Evolutionary conservation across 2,797 vertebrate genomes (phyloP).

Genomic region (Xenentodon cancila): DNA sequence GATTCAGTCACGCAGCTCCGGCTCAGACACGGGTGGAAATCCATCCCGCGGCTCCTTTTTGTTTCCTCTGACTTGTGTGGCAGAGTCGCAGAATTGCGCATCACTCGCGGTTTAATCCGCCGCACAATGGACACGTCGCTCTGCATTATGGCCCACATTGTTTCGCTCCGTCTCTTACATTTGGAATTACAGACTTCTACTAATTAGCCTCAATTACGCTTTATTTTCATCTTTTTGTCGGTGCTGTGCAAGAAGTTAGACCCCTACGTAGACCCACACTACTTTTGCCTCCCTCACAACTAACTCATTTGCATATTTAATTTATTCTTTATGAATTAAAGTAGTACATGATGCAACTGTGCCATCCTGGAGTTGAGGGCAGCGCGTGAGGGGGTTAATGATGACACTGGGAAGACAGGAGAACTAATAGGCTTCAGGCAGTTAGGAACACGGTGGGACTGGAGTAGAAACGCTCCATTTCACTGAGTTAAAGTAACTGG

Average conservation of each 20-base stretch:
- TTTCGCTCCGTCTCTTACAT: conserved; percentile 59
- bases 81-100: conserved; percentile 66
- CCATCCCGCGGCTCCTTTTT: conserved; percentile 73
- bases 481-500: conserved; percentile 61
- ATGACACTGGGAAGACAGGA: conserved; percentile 61
- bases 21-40: conserved; percentile 77
- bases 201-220: conserved; percentile 69
- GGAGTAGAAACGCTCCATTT: conserved; percentile 58
- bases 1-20: conserved; percentile 77
- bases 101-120: conserved; percentile 69
- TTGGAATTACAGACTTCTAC: conserved; percentile 64
- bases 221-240: conserved; percentile 65
- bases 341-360: conserved; percentile 68
- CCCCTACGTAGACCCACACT: conserved; percentile 14
- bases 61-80: conserved; percentile 74
- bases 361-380: conserved; percentile 41
- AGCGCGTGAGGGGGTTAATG: conserved; percentile 68
- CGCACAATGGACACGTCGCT: conserved; percentile 72
- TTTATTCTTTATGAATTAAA: conserved; percentile 69
- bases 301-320: conserved; percentile 65
- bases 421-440: conserved; percentile 70
- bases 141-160: conserved; percentile 64
- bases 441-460: conserved; percentile 67
- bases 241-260: conserved; percentile 41
- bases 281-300: conserved; percentile 30